Evolutionary conservation across 2,888 invertebrate genomes (phyloP).

Genomic region (Sarcophaga subvicina): DNA sequence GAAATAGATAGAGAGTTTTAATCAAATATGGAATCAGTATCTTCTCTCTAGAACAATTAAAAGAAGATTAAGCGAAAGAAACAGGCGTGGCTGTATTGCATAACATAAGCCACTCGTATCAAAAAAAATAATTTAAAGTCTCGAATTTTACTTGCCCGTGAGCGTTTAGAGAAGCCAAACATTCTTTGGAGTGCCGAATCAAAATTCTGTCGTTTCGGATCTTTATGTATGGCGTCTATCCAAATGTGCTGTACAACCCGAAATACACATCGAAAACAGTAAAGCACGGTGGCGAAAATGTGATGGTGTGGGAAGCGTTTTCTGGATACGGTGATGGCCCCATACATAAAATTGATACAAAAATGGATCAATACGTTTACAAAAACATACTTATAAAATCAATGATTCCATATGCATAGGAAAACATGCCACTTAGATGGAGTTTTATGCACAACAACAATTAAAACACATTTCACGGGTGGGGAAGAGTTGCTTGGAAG

Average conservation of each 20-base stretch:
- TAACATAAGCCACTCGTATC: constrained; percentile 39
- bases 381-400: constrained; percentile 5
- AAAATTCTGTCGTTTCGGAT: too few species aligned
- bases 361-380: constrained; percentile 20
- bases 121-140: constrained; percentile 6
- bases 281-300: not conserved
- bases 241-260: not conserved
- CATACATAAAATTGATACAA: constrained; percentile 10
- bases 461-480: not conserved
- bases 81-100: not conserved
- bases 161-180: not conserved
- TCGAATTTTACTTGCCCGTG: not conserved
- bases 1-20: too few species aligned
- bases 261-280: not conserved
- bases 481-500: not conserved
- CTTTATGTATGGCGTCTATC: not conserved
- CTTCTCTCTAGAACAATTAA: too few species aligned
- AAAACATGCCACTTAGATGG: constrained; percentile 13
- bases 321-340: constrained; percentile 8
- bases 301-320: not conserved
- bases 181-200: not conserved
- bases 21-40: too few species aligned
- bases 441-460: not conserved
- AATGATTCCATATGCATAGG: constrained; percentile 12
- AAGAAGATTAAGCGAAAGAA: not conserved